Base-by-base conservation (phyloP, 2,888 invertebrate genomes). In the Conomelus anceps region DNA sequence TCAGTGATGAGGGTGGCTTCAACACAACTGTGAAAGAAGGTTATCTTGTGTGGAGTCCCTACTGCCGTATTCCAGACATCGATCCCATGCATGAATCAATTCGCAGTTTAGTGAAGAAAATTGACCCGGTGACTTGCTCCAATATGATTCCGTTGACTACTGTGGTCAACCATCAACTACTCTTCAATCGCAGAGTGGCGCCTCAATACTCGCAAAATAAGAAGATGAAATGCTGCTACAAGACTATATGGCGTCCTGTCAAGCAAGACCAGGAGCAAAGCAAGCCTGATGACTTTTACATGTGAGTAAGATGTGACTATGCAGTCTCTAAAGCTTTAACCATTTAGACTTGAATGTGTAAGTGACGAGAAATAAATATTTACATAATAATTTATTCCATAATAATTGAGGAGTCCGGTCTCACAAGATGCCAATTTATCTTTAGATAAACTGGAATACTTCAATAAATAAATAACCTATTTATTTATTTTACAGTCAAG, bases 51-150 rank as follows among this genome's bases (percentile, higher is more conserved):
- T 94, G 94, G 93, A 96, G 94, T 92, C 93, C 95, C 84, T 94
- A 94, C 92, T 96, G 96, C 92, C 94, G 94, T 92, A 96, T 96
- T 92, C 94, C 95, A 4, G 94, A 95, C 90, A 91, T 95, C 90
- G 94, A 96, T 92, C 94, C 95, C 0, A 91, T 90, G 85, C 92
- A 92, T 89, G 91, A 91, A 6, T 95, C 95, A 91, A 95, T 95
- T 90, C 94, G 93, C 92, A 93, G 93, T 90, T 94, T 94, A 90
- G 94, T 95, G 90, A 94, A 94, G 85, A 94, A 94, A 23, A 93
- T 94, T 90, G 94, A 94, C 89, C 95, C 95, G 91, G 94, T 91
- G 0, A 90, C 89, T 11, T 92, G 92, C 85, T 91, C 91, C 9
- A 85, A 89, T 23, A 22, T 90, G 41, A 90, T 90, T 20, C 90